phyloP scores from a whole-genome alignment of 2,888 invertebrate species.

The Crepidodera aurea region DNA sequence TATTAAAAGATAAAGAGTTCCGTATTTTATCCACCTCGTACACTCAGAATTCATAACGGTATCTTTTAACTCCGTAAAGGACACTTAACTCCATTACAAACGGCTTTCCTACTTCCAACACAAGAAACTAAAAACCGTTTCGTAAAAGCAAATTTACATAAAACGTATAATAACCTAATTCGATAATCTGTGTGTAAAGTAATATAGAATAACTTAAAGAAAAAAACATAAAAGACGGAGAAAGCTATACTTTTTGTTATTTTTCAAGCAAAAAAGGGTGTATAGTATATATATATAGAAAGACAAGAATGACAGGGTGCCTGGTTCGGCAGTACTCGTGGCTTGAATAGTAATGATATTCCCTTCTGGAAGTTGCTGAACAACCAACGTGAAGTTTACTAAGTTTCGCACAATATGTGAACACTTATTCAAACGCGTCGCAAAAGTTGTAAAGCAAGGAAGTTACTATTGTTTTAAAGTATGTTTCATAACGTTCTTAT shows the following conservation, averaged over 20 bases:
- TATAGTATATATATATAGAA: conserved; percentile 59
- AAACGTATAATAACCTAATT: conserved; percentile 35
- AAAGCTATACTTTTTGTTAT: conserved; percentile 60
- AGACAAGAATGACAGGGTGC: conserved; percentile 61
- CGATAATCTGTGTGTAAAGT: conserved; percentile 39
- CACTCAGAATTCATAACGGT: conserved; percentile 17
- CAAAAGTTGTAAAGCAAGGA: too few relatives aligned
- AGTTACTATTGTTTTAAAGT: too few relatives aligned
- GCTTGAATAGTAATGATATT: conserved; percentile 59
- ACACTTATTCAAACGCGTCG: not conserved
- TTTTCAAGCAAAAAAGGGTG: conserved; percentile 58
- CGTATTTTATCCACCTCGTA: conserved; percentile 20
- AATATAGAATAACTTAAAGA: conserved; percentile 42
- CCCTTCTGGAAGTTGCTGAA: conserved; percentile 29
- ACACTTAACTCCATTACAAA: conserved; percentile 27
- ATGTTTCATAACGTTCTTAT: too few relatives aligned
- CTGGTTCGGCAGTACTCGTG: conserved; percentile 58
- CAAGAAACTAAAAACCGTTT: conserved; percentile 34
- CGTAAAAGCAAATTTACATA: conserved; percentile 36
- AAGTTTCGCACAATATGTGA: not conserved
- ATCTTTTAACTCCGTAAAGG: conserved; percentile 24
- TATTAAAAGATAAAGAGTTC: conserved; percentile 19
- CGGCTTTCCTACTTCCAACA: conserved; percentile 24
- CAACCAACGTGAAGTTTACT: conserved; percentile 12
- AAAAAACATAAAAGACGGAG: conserved; percentile 51